Percentiles rank a stretch among this genome's conserved stretches.
Conservation (phyloP, 2,888 invertebrate genomes). For the Tanypteryx hageni region DNA sequence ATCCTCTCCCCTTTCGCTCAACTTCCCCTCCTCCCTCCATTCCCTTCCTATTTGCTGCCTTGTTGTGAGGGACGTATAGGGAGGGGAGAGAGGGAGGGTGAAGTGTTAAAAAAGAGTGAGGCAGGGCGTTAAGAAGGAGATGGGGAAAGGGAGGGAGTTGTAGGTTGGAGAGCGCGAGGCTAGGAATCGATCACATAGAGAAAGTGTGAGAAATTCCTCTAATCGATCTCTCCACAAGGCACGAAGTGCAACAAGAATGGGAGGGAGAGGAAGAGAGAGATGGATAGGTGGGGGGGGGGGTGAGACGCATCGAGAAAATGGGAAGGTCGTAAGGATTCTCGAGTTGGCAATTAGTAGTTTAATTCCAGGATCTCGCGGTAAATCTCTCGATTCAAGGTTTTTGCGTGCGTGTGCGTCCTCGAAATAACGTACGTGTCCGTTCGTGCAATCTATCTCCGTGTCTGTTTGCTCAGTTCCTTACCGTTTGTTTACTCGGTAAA, state of each 20-base stretch:
- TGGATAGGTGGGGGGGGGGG: background rate
- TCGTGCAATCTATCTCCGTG: too few species aligned
- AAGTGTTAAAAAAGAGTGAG: too few species aligned
- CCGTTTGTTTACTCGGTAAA: too few species aligned
- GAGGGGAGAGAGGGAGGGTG: background rate
- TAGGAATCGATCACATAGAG: too few species aligned
- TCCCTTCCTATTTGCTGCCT: background rate
- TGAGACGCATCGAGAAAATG: background rate
- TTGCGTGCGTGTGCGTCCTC: too few species aligned
- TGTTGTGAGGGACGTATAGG: background rate
- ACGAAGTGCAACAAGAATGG: background rate
- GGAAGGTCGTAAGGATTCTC: conserved; percentile 1
- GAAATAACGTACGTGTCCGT: too few species aligned
- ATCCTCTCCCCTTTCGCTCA: background rate
- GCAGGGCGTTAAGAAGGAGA: too few species aligned
- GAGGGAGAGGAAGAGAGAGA: background rate
- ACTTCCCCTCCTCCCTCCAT: background rate
- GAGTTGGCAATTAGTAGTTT: background rate
- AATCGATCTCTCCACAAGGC: background rate
- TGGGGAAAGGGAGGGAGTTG: too few species aligned
- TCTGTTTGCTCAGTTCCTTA: too few species aligned
- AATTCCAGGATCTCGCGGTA: too few species aligned
- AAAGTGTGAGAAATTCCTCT: background rate
- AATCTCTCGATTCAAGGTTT: too few species aligned
- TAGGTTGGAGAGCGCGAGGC: too few species aligned